Percentiles rank a stretch among this genome's conserved stretches.
Conservation (phyloP, 2,888 invertebrate genomes). For the Kuschelorhynchus macadamiae region DNA sequence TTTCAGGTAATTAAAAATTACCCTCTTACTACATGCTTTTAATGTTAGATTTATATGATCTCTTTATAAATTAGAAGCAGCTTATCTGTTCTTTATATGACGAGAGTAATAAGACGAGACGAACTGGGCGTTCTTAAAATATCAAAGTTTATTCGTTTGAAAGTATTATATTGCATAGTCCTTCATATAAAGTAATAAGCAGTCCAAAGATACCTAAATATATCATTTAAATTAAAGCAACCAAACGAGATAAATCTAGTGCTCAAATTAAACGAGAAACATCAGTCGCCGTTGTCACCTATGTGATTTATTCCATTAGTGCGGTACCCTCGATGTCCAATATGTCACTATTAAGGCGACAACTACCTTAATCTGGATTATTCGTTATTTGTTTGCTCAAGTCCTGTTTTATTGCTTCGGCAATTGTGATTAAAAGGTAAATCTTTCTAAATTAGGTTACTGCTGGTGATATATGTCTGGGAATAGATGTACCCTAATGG, state of each 20-base stretch:
- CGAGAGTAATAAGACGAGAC: too few species aligned
- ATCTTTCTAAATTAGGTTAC: slow-evolving; percentile 37
- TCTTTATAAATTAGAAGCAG: too few species aligned
- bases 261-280: slow-evolving; percentile 46
- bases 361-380: slow-evolving; percentile 64
- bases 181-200: too few species aligned
- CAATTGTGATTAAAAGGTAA: slow-evolving; percentile 32
- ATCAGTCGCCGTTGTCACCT: slow-evolving; percentile 47
- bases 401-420: slow-evolving; percentile 60
- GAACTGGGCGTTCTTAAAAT: too few species aligned
- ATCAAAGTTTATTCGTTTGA: too few species aligned
- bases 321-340: slow-evolving; percentile 53
- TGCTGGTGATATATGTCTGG: neutral
- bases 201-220: too few species aligned
- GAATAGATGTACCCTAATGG: neutral
- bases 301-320: slow-evolving; percentile 54
- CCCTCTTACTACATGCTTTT: too few species aligned
- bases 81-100: too few species aligned
- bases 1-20: too few species aligned
- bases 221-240: too few species aligned
- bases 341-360: slow-evolving; percentile 63
- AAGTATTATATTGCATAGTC: too few species aligned
- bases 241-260: slow-evolving; percentile 30
- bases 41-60: too few species aligned
- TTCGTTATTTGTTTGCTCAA: slow-evolving; percentile 62